These are phyloP conservation scores for Megalops atlanticus DNA, from an alignment of 2,113 vertebrate genomes.

Conservation along the genomic window DNA sequence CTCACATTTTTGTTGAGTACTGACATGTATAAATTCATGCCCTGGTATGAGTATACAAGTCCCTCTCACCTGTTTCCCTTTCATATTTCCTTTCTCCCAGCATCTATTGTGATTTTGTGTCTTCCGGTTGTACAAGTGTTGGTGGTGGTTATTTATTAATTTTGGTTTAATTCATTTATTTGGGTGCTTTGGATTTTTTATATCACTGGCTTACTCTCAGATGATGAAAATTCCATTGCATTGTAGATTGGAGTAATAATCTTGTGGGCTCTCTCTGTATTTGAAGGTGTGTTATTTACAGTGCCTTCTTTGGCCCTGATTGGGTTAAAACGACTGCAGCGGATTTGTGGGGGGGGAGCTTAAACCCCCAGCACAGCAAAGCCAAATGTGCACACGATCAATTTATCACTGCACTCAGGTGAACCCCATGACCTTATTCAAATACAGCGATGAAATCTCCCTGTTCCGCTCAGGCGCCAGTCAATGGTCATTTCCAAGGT, in stretches of 20 bases:
- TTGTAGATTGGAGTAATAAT: background rate
- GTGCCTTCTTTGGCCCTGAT: too few relatives aligned
- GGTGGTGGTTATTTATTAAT: conserved; percentile 47
- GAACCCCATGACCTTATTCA: background rate
- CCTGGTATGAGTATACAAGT: conserved; percentile 33
- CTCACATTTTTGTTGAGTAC: background rate
- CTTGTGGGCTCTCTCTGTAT: background rate
- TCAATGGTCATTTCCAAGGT: too few relatives aligned
- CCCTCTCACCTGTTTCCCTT: conserved; percentile 33
- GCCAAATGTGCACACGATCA: background rate
- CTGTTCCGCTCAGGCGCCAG: too few relatives aligned
- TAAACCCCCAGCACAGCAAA: background rate
- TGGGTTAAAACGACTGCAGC: background rate
- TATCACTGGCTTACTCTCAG: too few relatives aligned
- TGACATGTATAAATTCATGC: conserved; percentile 35
- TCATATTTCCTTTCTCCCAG: conserved; percentile 22
- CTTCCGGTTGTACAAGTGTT: conserved; percentile 47
- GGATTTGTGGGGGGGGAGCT: background rate
- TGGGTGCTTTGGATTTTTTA: background rate
- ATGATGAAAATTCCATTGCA: background rate
- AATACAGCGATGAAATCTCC: too few relatives aligned
- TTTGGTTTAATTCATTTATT: background rate
- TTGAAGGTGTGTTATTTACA: background rate
- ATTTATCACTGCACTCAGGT: background rate
- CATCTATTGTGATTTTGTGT: background rate